Conservation (phyloP, 2,797 vertebrate genomes). For the Hippoglossus hippoglossus region DNA sequence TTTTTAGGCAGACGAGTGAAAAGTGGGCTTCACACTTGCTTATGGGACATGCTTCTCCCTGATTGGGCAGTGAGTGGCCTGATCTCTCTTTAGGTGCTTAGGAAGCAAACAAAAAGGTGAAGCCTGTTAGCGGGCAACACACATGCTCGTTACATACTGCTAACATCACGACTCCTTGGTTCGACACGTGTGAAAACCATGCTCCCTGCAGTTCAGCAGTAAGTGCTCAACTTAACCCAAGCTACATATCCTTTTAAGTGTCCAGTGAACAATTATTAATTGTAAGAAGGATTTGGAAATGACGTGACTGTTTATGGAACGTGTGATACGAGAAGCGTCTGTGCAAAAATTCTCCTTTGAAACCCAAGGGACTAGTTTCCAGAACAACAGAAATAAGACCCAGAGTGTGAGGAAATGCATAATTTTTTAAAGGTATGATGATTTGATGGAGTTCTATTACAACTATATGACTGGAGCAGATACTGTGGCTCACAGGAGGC, state of each 20-base stretch:
- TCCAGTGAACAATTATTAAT: too few relatives aligned
- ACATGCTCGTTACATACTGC: neutral
- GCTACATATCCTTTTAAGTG: too few relatives aligned
- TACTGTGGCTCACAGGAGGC: conserved; percentile 21
- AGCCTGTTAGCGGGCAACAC: neutral
- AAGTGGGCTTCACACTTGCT: neutral
- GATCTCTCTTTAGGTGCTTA: conserved; percentile 11
- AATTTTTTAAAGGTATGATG: neutral
- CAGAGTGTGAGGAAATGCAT: neutral
- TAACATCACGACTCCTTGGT: neutral
- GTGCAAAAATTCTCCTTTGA: too few relatives aligned
- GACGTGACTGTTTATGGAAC: neutral
- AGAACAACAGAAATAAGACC: neutral
- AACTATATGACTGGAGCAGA: conserved; percentile 10
- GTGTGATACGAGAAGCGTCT: neutral
- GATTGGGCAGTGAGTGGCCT: conserved; percentile 17
- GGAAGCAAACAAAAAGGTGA: neutral
- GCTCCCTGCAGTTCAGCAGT: too few relatives aligned
- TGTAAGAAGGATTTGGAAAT: neutral
- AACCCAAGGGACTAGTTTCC: neutral
- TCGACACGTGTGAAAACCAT: neutral
- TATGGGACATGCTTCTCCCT: neutral
- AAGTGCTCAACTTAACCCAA: too few relatives aligned
- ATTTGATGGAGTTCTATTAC: conserved; percentile 8
- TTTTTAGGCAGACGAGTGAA: neutral